phyloP scores from a whole-genome alignment of 1,140 invertebrate species.

The Papilio dardanus region DNA sequence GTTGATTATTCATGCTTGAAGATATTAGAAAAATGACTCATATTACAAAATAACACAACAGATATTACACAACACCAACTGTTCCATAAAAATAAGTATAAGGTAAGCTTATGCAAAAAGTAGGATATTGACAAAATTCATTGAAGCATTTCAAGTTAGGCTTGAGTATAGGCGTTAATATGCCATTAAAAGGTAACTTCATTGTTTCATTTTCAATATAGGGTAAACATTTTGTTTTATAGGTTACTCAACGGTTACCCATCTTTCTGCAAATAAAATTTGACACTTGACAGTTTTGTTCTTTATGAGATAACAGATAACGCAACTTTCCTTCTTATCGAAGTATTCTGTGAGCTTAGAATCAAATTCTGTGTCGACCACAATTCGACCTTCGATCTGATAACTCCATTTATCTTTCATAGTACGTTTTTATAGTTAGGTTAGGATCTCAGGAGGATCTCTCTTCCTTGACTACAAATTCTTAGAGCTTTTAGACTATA shows the following conservation, averaged over 20 bases:
- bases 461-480: too few relatives aligned
- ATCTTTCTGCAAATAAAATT: background rate
- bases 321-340: background rate
- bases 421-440: background rate
- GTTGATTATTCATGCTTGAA: background rate
- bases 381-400: too few relatives aligned
- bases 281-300: conserved; percentile 7
- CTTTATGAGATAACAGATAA: background rate
- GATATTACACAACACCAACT: conserved; percentile 60
- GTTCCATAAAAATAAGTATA: conserved; percentile 62
- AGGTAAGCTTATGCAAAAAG: conserved; percentile 53
- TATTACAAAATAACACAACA: conserved; percentile 9
- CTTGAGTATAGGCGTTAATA: conserved; percentile 60
- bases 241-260: background rate
- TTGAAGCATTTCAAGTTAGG: conserved; percentile 54
- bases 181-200: conserved; percentile 63
- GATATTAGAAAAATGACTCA: background rate
- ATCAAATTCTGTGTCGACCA: background rate
- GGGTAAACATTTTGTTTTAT: background rate
- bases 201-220: conserved; percentile 41
- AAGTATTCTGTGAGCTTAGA: background rate
- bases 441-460: too few relatives aligned
- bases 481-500: too few relatives aligned
- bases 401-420: background rate
- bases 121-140: conserved; percentile 56